These are phyloP conservation scores for Toxotes chatareus DNA, from an alignment of 2,113 vertebrate species.

Conservation along the genomic window DNA sequence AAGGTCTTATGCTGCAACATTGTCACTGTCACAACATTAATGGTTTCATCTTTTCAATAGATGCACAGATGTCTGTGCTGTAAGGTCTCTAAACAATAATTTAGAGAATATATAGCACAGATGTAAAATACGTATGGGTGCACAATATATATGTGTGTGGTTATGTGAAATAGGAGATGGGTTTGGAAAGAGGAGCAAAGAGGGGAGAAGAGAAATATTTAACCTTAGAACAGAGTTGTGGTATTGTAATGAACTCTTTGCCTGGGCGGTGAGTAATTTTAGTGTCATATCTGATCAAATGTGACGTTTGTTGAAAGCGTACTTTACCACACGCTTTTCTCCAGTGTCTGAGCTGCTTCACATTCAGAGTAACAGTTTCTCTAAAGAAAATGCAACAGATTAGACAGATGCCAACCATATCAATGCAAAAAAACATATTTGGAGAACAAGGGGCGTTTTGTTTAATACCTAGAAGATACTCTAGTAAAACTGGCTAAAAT, in stretches of 20 bases:
- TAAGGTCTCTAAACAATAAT: neutral
- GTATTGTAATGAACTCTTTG: constrained; percentile 51
- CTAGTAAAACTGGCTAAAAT: neutral
- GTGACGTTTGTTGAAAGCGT: constrained; percentile 55
- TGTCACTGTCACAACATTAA: too few species aligned
- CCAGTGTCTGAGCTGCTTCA: constrained; percentile 30
- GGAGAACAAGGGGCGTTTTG: neutral
- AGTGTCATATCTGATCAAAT: constrained; percentile 70
- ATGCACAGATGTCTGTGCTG: neutral
- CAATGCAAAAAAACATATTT: neutral
- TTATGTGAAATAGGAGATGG: constrained; percentile 49
- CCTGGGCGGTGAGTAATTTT: constrained; percentile 51
- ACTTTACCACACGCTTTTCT: constrained; percentile 32
- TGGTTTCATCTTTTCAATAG: neutral
- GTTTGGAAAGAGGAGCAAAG: constrained; percentile 12
- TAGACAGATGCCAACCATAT: constrained; percentile 25
- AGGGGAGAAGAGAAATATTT: constrained; percentile 33
- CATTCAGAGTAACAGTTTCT: neutral
- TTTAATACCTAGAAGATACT: constrained; percentile 5
- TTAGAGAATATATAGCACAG: neutral
- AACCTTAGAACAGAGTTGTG: constrained; percentile 39
- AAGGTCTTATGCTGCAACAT: neutral
- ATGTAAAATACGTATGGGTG: neutral
- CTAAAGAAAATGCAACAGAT: constrained; percentile 31
- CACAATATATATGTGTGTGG: neutral